Evolutionary conservation across 2,888 invertebrate genomes (phyloP).

Genomic region (Siphonodentalium dalli): DNA sequence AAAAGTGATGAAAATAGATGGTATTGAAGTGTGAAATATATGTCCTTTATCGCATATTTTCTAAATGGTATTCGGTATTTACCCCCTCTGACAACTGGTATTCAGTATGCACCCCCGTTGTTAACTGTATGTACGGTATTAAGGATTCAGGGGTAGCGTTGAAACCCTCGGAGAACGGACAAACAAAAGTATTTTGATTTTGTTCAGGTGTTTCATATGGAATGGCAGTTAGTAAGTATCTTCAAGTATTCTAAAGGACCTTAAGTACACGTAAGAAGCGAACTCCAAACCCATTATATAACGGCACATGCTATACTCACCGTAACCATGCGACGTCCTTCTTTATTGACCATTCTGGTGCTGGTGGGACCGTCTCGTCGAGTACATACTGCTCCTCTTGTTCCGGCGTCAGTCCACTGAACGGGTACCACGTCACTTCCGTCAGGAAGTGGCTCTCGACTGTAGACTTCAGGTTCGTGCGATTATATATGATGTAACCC

Average conservation of each 20-base stretch:
- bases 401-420: constrained; percentile 14
- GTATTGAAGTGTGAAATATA: too few relatives aligned
- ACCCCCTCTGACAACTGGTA: too few relatives aligned
- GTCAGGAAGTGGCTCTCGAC: constrained; percentile 30
- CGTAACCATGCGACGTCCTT: constrained; percentile 28
- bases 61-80: too few relatives aligned
- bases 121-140: too few relatives aligned
- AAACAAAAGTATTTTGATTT: not conserved
- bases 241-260: not conserved
- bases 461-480: constrained; percentile 15
- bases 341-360: constrained; percentile 22
- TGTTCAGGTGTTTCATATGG: not conserved
- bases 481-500: constrained; percentile 27
- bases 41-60: too few relatives aligned
- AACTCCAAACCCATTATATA: too few relatives aligned
- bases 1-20: too few relatives aligned
- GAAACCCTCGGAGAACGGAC: too few relatives aligned
- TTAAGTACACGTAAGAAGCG: too few relatives aligned
- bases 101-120: too few relatives aligned
- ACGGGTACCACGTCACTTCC: constrained; percentile 38
- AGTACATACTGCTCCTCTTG: constrained; percentile 17
- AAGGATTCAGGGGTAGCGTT: too few relatives aligned
- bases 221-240: not conserved
- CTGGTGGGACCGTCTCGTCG: constrained; percentile 13
- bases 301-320: too few relatives aligned